Evolutionary conservation across 1,140 invertebrate genomes (phyloP).

Genomic region (Lepeophtheirus salmonis): DNA sequence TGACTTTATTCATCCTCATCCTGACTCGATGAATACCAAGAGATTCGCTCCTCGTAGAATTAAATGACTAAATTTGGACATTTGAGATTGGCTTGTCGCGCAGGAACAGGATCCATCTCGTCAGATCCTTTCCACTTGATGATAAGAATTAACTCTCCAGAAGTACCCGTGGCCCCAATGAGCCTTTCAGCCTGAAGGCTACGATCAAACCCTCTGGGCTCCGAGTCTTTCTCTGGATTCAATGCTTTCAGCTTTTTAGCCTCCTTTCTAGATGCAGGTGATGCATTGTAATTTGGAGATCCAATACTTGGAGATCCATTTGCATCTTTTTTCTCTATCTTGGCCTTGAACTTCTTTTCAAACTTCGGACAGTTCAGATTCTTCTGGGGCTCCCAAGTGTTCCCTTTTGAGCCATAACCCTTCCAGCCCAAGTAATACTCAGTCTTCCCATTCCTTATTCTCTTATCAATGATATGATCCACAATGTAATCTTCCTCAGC

Average conservation of each 20-base stretch:
- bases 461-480: constrained; percentile 33
- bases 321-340: constrained; percentile 3
- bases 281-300: background rate
- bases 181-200: constrained; percentile 79
- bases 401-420: constrained; percentile 35
- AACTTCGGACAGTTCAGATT: constrained; percentile 74
- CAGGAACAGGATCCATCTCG: constrained; percentile 80
- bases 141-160: constrained; percentile 82
- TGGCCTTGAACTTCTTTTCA: constrained; percentile 13
- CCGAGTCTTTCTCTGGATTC: constrained; percentile 21
- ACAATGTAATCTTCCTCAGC: constrained; percentile 33
- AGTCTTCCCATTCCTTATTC: constrained; percentile 27
- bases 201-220: constrained; percentile 56
- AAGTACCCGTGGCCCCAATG: constrained; percentile 82
- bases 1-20: no score
- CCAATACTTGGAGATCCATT: background rate
- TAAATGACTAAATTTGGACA: constrained; percentile 88
- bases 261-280: background rate
- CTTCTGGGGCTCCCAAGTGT: constrained; percentile 40
- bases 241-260: background rate
- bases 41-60: constrained; percentile 86
- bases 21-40: constrained; percentile 62
- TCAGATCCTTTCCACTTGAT: constrained; percentile 96
- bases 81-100: constrained; percentile 67
- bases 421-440: constrained; percentile 35